phyloP scores from a whole-genome alignment of 2,113 vertebrate species.

The Stegastes partitus region DNA sequence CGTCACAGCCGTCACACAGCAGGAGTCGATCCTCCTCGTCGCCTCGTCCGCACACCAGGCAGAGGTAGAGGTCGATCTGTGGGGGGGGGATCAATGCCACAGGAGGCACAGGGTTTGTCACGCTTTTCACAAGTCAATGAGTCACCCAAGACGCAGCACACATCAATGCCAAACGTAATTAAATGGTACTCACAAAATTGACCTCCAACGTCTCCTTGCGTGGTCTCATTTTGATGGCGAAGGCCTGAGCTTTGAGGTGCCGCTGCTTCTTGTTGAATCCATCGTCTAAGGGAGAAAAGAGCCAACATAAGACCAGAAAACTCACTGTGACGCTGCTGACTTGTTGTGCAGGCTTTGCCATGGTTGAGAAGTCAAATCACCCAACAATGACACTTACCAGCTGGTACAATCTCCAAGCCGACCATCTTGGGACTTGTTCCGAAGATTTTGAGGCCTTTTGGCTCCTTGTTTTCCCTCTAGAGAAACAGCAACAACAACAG shows the following conservation, averaged over 20 bases:
- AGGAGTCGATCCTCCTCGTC: slow-evolving; percentile 96
- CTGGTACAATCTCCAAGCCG: slow-evolving; percentile 88
- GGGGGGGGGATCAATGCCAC: neutral
- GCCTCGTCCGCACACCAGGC: slow-evolving; percentile 95
- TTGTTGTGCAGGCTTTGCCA: too few species aligned
- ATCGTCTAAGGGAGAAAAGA: slow-evolving; percentile 70
- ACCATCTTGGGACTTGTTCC: slow-evolving; percentile 93
- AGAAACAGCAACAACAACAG: slow-evolving; percentile 32
- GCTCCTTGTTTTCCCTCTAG: slow-evolving; percentile 90
- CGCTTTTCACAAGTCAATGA: neutral
- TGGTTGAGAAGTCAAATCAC: neutral
- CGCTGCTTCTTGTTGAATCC: slow-evolving; percentile 84
- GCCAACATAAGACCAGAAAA: neutral
- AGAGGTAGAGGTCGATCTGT: slow-evolving; percentile 97
- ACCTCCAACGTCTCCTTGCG: slow-evolving; percentile 95
- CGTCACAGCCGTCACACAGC: slow-evolving; percentile 97
- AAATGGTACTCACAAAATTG: slow-evolving; percentile 92
- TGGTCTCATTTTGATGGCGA: slow-evolving; percentile 97
- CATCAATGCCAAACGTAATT: neutral
- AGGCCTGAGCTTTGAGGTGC: slow-evolving; percentile 91
- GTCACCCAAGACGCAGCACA: neutral
- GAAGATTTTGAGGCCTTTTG: slow-evolving; percentile 94
- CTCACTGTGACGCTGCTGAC: neutral
- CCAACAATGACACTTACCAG: slow-evolving; percentile 70
- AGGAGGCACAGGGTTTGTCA: neutral